Evolutionary conservation across 2,888 invertebrate genomes (phyloP), one percentile per base, ranked within the genome.

Genomic region (Periphyllus acericola): DNA sequence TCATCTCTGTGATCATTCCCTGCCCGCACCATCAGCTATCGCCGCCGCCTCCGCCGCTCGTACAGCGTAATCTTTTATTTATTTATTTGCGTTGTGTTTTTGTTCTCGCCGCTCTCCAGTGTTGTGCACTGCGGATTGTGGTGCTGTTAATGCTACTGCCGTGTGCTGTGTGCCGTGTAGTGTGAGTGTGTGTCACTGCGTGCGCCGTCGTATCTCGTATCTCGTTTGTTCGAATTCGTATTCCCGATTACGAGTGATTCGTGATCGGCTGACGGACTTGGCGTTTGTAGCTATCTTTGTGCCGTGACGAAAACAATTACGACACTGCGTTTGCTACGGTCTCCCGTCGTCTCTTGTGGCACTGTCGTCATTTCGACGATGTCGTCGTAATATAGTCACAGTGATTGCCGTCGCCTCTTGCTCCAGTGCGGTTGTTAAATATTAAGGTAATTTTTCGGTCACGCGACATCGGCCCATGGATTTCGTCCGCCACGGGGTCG

Each of bases 71-170:
- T 68, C 68, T 29, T 68, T 68, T 68, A 68, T 68, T 68, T 68
- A 68, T 66, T 66, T 66, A n/a, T 72, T 34, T 72, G 72, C 72
- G 72, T 72, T 9, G 72, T 72, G 72, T 72, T 72, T 72, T 72
- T 72, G 72, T 72, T 17, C 34, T 29, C 68, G 11, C 6, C 68
- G 72, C 29, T 71, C 68, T 25, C 68, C 68, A 29, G 68, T 71
- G 29, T 29, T 9, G 29, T 71, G n/a, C 2, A n/a, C 34, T 8
- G 6, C 34, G 34, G 32, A 4, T 17, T 60, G 60, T 6, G 21
- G 14, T 4, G 5, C 52, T 52, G 52, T 9, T 2, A 52, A 1
- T 52, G 52, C 46, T 11, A 52, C 52, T 52, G 52, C 52, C 4
- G 36, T 36, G 6, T 6, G 3, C 36, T 5, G 36, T 36, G 14